Evolutionary conservation across 1,140 invertebrate genomes (phyloP).

Genomic region (honey bee (Apis mellifera)): Amel_HAv3.1 CM009933.2:6429501-6430000

Average conservation of each 20-base stretch:
- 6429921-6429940: conserved; percentile 5
- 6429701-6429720: neutral
- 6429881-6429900: conserved; percentile 3
- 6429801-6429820: neutral
- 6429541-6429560: neutral
- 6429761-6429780: too few relatives aligned
- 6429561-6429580: neutral
- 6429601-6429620: neutral
- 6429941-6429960: neutral
- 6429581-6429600: neutral
- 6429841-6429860: conserved; percentile 1
- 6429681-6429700: neutral
- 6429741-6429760: too few relatives aligned
- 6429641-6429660: neutral
- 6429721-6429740: neutral
- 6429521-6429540: too few relatives aligned
- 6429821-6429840: neutral
- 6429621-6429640: neutral
- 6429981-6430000: neutral
- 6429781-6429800: neutral
- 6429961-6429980: neutral
- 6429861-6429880: neutral
- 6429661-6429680: neutral
- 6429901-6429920: neutral
- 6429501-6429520: conserved; percentile 19